Evolutionary conservation across 2,113 vertebrate species (phyloP).

Genomic region (Austrofundulus limnaeus): DNA sequence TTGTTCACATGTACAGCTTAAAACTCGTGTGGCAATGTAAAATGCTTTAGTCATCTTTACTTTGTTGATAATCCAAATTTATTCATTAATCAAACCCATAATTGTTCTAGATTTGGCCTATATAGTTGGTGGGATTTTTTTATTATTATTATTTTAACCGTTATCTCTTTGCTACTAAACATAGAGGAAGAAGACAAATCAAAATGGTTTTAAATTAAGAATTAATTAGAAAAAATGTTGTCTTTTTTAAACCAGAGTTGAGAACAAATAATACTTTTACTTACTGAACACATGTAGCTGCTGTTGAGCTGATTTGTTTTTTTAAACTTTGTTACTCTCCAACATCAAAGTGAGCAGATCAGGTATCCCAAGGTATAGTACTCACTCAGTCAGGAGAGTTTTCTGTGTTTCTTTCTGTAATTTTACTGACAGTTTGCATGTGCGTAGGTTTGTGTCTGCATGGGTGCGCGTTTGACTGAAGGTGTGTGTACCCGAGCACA

Average conservation of each 20-base stretch:
- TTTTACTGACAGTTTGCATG: conserved; percentile 69
- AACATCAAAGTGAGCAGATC: conserved; percentile 80
- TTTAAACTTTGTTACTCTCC: conserved; percentile 71
- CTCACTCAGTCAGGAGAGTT: conserved; percentile 68
- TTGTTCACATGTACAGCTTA: no score
- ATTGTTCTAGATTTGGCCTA: not conserved
- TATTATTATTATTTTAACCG: not conserved
- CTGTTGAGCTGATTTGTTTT: conserved; percentile 75
- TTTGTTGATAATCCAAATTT: no score
- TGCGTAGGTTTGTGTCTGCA: conserved; percentile 21
- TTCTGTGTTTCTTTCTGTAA: conserved; percentile 73
- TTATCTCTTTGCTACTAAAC: not conserved
- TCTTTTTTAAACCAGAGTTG: conserved; percentile 31
- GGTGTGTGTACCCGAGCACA: conserved; percentile 58
- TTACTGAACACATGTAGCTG: conserved; percentile 76
- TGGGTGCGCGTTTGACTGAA: conserved; percentile 33
- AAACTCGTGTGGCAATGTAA: not conserved
- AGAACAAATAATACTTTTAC: conserved; percentile 76
- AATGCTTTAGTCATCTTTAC: not conserved
- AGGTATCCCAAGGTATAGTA: conserved; percentile 72
- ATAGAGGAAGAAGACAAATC: conserved; percentile 7
- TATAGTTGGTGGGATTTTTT: no score
- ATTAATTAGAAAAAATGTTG: conserved; percentile 39
- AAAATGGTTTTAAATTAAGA: conserved; percentile 12
- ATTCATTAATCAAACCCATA: not conserved